Percentiles rank a stretch among this genome's conserved stretches.
Evolutionary conservation across 2,113 vertebrate species (phyloP).

Genomic region (Leptosomus discolor): DNA sequence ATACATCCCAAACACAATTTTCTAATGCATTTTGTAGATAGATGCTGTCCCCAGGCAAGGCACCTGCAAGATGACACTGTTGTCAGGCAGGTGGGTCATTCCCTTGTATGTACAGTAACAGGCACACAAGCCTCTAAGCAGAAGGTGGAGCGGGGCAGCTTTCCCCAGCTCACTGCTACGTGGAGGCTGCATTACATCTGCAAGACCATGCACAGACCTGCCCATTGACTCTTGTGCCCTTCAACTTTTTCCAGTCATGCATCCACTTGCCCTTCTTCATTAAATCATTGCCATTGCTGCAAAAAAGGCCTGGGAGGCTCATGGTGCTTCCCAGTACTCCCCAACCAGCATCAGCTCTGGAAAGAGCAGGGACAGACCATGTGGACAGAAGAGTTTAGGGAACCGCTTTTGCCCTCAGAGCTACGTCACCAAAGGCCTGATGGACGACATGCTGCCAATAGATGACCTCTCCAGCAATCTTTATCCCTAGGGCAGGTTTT

Average conservation of each 20-base stretch:
- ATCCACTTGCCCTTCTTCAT: neutral
- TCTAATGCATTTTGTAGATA: neutral
- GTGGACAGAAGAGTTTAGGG: neutral
- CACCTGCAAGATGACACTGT: neutral
- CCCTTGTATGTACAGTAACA: too few relatives aligned
- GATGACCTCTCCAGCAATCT: neutral
- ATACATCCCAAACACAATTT: neutral
- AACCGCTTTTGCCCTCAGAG: neutral
- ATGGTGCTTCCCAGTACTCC: fast-evolving
- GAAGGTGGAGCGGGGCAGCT: neutral
- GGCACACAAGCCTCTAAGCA: neutral
- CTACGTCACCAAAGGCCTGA: neutral
- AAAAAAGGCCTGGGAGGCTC: neutral
- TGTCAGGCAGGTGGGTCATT: neutral
- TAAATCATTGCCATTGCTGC: neutral
- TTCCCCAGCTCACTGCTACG: neutral
- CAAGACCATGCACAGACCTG: neutral
- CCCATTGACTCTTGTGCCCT: fast-evolving
- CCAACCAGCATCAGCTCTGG: neutral
- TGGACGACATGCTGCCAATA: neutral
- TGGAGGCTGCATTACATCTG: neutral
- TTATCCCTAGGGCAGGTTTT: neutral
- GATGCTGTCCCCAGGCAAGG: neutral
- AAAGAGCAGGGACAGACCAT: neutral
- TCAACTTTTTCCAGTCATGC: neutral